phyloP scores from a whole-genome alignment of 2,888 invertebrate species.

The Scelioninae gen. 1 region DNA sequence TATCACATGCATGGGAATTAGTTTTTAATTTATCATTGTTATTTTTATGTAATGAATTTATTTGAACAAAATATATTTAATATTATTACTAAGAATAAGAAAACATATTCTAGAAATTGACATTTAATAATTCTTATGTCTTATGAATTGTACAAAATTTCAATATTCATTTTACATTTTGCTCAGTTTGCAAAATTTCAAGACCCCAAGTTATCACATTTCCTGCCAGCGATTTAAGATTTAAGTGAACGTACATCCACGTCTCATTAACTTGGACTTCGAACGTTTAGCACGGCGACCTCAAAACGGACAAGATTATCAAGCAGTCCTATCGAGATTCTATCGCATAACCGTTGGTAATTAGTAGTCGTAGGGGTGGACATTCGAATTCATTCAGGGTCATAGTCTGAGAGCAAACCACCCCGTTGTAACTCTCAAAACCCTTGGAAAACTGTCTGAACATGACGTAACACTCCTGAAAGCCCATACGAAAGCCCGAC shows the following conservation, averaged over 20 bases:
- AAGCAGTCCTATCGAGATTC: slow-evolving; percentile 73
- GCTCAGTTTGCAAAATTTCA: too few relatives aligned
- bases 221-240: slow-evolving; percentile 25
- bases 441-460: slow-evolving; percentile 82
- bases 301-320: slow-evolving; percentile 68
- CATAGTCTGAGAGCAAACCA: slow-evolving; percentile 63
- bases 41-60: too few relatives aligned
- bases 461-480: slow-evolving; percentile 84
- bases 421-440: slow-evolving; percentile 72
- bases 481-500: slow-evolving; percentile 74
- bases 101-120: too few relatives aligned
- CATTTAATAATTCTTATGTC: too few relatives aligned
- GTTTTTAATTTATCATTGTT: too few relatives aligned
- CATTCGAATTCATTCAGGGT: slow-evolving; percentile 82
- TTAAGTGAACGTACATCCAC: slow-evolving; percentile 37
- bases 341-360: slow-evolving; percentile 77
- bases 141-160: too few relatives aligned
- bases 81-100: too few relatives aligned
- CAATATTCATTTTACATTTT: too few relatives aligned
- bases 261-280: slow-evolving; percentile 79
- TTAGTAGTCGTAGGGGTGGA: slow-evolving; percentile 79
- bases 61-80: too few relatives aligned
- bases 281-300: slow-evolving; percentile 74
- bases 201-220: too few relatives aligned
- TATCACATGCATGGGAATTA: too few relatives aligned